A percentile compares a stretch with the other conserved stretches of the same genome.
Evolutionary conservation across 2,113 vertebrate species (phyloP).

Genomic region (Epinephelus moara): DNA sequence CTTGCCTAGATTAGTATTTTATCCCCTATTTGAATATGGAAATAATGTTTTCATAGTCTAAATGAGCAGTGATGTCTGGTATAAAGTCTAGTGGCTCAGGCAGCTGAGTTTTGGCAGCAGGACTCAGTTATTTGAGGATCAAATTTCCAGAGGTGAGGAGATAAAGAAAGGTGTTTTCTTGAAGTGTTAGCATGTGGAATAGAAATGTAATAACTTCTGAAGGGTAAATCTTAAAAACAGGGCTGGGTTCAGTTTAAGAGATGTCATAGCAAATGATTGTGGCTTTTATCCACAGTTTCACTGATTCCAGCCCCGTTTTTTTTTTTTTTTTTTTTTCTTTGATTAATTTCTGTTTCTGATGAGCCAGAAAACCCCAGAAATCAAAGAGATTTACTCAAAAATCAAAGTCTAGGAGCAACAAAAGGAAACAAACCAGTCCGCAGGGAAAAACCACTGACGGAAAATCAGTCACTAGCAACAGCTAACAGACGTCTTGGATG

Average conservation of each 20-base stretch:
- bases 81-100: background rate
- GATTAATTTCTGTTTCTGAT: background rate
- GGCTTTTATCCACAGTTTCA: slow-evolving; percentile 12
- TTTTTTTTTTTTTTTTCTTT: background rate
- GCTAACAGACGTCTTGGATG: background rate
- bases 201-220: background rate
- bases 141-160: slow-evolving; percentile 1
- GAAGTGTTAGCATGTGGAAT: background rate
- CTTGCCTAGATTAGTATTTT: background rate
- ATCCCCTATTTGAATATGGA: background rate
- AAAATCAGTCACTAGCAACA: no score
- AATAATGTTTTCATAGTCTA: background rate
- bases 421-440: background rate
- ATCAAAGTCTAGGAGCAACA: background rate
- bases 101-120: background rate
- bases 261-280: background rate
- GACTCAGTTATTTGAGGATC: background rate
- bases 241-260: background rate
- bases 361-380: background rate
- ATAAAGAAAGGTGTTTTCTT: background rate
- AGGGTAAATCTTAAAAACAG: background rate
- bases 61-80: background rate
- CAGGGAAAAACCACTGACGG: no score
- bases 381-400: background rate
- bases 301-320: background rate